Conservation (phyloP, 92 coral and sea anemone species). For the Epizoanthus fatuus region DNA sequence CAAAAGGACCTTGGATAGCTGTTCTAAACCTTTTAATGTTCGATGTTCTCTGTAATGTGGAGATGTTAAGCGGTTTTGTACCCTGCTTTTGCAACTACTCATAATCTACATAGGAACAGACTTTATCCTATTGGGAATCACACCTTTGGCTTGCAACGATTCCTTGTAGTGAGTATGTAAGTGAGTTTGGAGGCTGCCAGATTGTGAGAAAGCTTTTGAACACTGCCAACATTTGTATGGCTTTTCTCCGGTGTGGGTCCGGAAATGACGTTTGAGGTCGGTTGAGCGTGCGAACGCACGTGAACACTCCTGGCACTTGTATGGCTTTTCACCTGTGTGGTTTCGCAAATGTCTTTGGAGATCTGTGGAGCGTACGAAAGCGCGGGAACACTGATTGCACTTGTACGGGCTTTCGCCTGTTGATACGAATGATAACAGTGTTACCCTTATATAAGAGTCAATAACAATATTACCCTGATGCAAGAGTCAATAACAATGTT, state of each 20-base stretch:
- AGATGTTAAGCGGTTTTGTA: no score
- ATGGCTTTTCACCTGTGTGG: constrained; percentile 98
- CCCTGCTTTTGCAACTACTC: neutral
- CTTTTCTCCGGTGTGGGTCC: constrained; percentile 98
- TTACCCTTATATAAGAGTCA: no score
- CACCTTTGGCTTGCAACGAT: constrained; percentile 92
- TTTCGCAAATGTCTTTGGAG: constrained; percentile 97
- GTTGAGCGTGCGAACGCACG: constrained; percentile 99
- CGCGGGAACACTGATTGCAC: constrained; percentile 99
- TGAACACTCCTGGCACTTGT: constrained; percentile 95
- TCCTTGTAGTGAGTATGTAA: constrained; percentile 96
- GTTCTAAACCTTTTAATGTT: no score
- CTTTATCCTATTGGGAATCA: constrained; percentile 57
- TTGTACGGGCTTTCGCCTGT: constrained; percentile 99
- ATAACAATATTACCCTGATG: no score
- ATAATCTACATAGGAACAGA: neutral
- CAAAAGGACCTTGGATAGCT: no score
- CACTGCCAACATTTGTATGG: constrained; percentile 99
- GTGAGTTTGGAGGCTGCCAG: constrained; percentile 97
- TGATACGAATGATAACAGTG: neutral
- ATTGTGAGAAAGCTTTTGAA: constrained; percentile 98
- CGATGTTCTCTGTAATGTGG: no score
- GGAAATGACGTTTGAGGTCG: constrained; percentile 97
- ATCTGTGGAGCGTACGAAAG: constrained; percentile 99
- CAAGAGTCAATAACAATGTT: no score